Evolutionary conservation across 2,888 invertebrate genomes (phyloP).

Genomic region (Coelogynopora nodosa): DNA sequence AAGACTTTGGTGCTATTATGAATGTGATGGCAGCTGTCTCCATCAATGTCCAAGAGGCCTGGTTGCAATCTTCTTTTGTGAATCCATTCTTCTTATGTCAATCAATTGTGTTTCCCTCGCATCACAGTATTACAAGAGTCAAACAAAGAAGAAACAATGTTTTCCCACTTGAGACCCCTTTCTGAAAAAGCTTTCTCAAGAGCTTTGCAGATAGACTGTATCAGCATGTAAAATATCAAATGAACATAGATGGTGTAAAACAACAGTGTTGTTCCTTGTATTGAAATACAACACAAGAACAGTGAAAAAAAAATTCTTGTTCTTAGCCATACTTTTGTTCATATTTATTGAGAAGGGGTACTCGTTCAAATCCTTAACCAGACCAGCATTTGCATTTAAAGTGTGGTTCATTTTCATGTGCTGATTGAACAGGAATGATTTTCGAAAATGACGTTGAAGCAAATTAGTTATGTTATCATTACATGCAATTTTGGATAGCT

Average conservation of each 20-base stretch:
- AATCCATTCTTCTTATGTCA: too few species aligned
- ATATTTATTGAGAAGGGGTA: conserved; percentile 20
- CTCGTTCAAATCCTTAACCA: neutral
- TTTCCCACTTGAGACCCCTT: neutral
- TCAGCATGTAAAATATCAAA: neutral
- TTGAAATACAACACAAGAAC: conserved; percentile 7
- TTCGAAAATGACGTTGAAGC: too few species aligned
- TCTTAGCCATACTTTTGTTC: neutral
- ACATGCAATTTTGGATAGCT: too few species aligned
- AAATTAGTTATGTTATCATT: too few species aligned
- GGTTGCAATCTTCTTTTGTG: neutral
- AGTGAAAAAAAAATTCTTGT: neutral
- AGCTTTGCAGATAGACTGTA: neutral
- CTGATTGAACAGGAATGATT: too few species aligned
- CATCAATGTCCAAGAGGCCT: conserved; percentile 19
- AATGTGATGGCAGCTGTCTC: neutral
- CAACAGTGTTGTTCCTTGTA: neutral
- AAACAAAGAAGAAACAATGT: conserved; percentile 19
- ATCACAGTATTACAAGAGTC: conserved; percentile 20
- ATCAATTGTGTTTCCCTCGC: conserved; percentile 25
- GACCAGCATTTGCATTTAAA: neutral
- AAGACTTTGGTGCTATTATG: conserved; percentile 2
- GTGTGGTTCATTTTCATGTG: neutral
- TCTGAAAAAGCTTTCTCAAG: neutral
- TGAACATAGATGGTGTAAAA: neutral